Percentiles rank a stretch among this genome's conserved stretches.
Evolutionary conservation across 2,797 vertebrate species (phyloP).

Genomic region (Sebastes iracundus): DNA sequence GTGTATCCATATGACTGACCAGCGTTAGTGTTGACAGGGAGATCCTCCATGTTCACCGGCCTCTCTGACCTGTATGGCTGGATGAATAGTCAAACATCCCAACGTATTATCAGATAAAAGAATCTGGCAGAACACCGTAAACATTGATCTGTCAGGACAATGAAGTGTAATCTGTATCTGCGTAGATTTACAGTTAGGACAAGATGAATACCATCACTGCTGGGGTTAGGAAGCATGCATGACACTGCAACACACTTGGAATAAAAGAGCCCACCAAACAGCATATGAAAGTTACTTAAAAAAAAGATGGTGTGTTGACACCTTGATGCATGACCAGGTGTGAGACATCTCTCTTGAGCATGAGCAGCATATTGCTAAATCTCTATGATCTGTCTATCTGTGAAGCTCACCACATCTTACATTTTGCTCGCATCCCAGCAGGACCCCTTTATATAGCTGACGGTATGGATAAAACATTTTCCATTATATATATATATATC

Average conservation of each 20-base stretch:
- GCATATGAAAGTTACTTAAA: background rate
- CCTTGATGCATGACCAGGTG: background rate
- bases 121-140: background rate
- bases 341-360: conserved; percentile 26
- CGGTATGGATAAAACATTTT: background rate
- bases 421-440: background rate
- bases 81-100: background rate
- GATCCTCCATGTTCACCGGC: conserved; percentile 92
- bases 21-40: conserved; percentile 84
- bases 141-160: background rate
- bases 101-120: background rate
- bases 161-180: background rate
- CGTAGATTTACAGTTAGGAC: background rate
- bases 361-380: background rate
- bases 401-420: background rate
- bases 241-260: background rate
- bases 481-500: background rate
- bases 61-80: conserved; percentile 84
- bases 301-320: background rate
- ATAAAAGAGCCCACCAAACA: background rate
- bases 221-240: background rate
- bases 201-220: background rate
- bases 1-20: conserved; percentile 92
- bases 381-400: background rate
- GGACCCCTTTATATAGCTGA: background rate